Percentiles rank a stretch among this genome's conserved stretches.
Conservation (phyloP, 2,888 invertebrate genomes). For the Euzophera pinguis region DNA sequence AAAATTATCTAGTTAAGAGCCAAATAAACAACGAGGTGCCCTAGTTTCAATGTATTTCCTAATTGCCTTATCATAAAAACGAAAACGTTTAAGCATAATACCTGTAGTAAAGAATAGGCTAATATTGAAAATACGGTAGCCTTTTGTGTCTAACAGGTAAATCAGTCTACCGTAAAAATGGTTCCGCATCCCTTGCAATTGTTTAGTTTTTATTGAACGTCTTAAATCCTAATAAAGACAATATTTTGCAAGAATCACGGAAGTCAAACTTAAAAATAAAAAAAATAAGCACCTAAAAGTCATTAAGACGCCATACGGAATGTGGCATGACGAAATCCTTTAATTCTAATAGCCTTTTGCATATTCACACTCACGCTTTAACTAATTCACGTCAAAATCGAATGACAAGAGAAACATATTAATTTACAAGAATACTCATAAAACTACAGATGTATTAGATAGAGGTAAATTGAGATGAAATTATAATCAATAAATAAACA, state of each 20-base stretch:
- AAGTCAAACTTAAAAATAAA: conserved; percentile 1
- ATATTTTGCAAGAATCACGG: neutral
- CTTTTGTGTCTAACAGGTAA: neutral
- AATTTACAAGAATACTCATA: neutral
- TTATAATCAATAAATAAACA: too few relatives aligned
- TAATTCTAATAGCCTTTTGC: conserved; percentile 7
- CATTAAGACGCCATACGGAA: conserved; percentile 8
- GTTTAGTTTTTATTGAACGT: neutral
- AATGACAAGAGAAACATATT: neutral
- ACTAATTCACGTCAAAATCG: neutral
- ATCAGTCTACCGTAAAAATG: conserved; percentile 8
- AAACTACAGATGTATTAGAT: neutral
- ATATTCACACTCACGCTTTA: neutral
- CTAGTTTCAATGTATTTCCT: too few relatives aligned
- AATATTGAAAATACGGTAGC: neutral
- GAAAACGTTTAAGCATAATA: too few relatives aligned
- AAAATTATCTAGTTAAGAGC: too few relatives aligned
- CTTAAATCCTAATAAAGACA: too few relatives aligned
- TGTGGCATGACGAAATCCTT: conserved; percentile 13
- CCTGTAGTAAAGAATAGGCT: too few relatives aligned
- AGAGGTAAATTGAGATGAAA: too few relatives aligned
- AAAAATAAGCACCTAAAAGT: conserved; percentile 1
- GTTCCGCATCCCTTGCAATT: neutral
- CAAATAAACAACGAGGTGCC: too few relatives aligned
- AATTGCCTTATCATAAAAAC: too few relatives aligned